These are phyloP conservation scores for Elgaria multicarinata DNA, from an alignment of 2,113 vertebrate species.

Conservation along the genomic window DNA sequence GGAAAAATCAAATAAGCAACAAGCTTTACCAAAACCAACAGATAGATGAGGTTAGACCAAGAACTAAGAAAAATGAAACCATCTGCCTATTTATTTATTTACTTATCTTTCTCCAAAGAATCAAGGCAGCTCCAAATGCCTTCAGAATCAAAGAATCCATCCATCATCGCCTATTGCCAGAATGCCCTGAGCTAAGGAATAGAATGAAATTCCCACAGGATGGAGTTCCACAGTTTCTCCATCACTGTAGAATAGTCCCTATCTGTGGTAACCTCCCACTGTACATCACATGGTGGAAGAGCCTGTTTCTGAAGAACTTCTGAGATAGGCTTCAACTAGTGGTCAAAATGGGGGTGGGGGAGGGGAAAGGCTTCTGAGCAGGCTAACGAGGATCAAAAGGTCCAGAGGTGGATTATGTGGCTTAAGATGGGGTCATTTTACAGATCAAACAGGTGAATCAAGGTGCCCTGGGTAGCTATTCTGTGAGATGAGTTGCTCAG, in stretches of 20 bases:
- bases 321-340: neutral
- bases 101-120: too few species aligned
- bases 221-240: neutral
- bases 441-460: neutral
- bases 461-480: neutral
- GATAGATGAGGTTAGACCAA: neutral
- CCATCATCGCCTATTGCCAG: neutral
- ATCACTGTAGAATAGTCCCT: neutral
- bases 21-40: neutral
- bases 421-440: neutral
- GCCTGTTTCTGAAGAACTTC: neutral
- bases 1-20: neutral
- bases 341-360: neutral
- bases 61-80: neutral
- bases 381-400: neutral
- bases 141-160: neutral
- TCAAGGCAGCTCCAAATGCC: too few species aligned
- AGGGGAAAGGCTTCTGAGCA: neutral
- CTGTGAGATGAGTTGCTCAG: neutral
- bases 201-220: neutral
- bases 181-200: neutral
- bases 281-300: neutral
- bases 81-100: too few species aligned
- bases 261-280: neutral
- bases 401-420: neutral